A percentile compares a stretch with the other conserved stretches of the same genome.
Evolutionary conservation across 2,888 invertebrate species (phyloP).

Genomic region (Yponomeuta cagnagella): DNA sequence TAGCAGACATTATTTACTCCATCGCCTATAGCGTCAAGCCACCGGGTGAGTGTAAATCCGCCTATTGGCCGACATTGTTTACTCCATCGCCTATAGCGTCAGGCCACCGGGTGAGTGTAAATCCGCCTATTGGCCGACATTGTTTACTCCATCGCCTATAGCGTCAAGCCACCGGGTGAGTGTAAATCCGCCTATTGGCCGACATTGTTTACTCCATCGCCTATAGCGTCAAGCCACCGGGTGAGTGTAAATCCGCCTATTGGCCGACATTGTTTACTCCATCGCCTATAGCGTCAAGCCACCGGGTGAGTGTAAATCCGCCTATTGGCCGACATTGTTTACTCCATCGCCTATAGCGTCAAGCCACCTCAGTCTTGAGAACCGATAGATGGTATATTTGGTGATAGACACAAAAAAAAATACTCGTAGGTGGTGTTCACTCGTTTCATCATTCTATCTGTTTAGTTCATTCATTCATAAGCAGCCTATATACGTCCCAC

Average conservation of each 20-base stretch:
- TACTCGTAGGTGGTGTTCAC: too few relatives aligned
- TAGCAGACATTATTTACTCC: constrained; percentile 95
- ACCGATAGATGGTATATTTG: too few relatives aligned
- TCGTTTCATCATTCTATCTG: too few relatives aligned
- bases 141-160: constrained; percentile 95
- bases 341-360: too few relatives aligned
- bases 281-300: too few relatives aligned
- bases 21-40: constrained; percentile 93
- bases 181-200: constrained; percentile 85
- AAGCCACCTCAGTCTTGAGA: too few relatives aligned
- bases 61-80: constrained; percentile 91
- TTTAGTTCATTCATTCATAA: too few relatives aligned
- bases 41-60: constrained; percentile 85
- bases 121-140: constrained; percentile 92
- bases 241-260: constrained; percentile 44
- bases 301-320: too few relatives aligned
- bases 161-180: constrained; percentile 89
- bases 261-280: too few relatives aligned
- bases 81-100: constrained; percentile 94
- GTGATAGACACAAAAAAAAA: too few relatives aligned
- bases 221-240: constrained; percentile 92
- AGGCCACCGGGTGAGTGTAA: constrained; percentile 84
- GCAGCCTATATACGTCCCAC: too few relatives aligned
- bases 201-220: constrained; percentile 96
- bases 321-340: too few relatives aligned